phyloP scores from a whole-genome alignment of 2,113 vertebrate species.

The Symphodus melops region DNA sequence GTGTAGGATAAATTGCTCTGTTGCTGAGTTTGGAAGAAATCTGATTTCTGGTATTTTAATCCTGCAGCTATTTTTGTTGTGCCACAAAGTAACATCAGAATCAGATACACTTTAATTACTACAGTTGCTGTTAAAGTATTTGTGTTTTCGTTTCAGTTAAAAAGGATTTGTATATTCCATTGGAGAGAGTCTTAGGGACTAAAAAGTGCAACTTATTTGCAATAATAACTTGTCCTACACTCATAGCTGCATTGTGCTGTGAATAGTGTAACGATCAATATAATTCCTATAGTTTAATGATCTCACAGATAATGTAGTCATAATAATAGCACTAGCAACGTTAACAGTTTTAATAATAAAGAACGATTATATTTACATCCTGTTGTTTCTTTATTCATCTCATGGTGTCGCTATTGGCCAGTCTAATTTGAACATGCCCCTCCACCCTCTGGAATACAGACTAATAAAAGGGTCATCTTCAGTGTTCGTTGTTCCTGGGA shows the following conservation, averaged over 20 bases:
- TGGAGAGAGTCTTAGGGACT: not conserved
- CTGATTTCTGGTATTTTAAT: no score
- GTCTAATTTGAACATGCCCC: constrained; percentile 11
- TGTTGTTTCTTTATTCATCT: constrained; percentile 18
- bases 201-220: not conserved
- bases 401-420: constrained; percentile 48
- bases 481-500: not conserved
- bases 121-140: no score
- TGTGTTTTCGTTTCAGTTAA: not conserved
- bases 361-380: not conserved
- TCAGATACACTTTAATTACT: no score
- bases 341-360: not conserved
- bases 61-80: no score
- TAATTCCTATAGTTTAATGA: not conserved
- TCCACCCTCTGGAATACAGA: constrained; percentile 7
- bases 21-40: no score
- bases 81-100: no score
- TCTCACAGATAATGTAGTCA: not conserved
- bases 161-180: not conserved
- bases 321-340: not conserved
- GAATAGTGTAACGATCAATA: not conserved
- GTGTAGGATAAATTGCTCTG: no score
- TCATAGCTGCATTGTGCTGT: not conserved
- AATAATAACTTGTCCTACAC: no score
- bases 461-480: not conserved